Percentiles rank a stretch among this genome's conserved stretches.
Conservation (phyloP, 2,797 vertebrate species). For the Decapterus maruadsi region DNA sequence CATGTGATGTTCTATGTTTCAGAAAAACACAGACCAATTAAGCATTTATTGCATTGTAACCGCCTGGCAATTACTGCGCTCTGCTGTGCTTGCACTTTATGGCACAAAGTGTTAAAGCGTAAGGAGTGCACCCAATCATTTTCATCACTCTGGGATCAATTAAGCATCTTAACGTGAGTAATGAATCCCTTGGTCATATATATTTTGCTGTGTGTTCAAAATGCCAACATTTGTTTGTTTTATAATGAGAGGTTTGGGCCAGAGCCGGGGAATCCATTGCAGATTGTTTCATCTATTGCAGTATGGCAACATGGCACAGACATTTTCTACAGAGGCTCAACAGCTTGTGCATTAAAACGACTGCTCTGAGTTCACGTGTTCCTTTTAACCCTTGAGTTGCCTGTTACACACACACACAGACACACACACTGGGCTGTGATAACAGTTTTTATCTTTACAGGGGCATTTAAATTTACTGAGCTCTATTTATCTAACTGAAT, state of each 20-base stretch:
- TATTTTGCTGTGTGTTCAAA: constrained; percentile 65
- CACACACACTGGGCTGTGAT: too few species aligned
- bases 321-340: constrained; percentile 5
- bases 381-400: not conserved
- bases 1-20: constrained; percentile 29
- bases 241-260: constrained; percentile 53
- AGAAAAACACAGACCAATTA: constrained; percentile 61
- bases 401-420: too few species aligned
- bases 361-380: not conserved
- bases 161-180: constrained; percentile 59
- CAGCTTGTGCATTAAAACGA: not conserved
- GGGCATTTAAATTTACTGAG: not conserved
- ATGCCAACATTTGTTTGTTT: constrained; percentile 66
- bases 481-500: constrained; percentile 5
- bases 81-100: constrained; percentile 63
- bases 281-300: constrained; percentile 37
- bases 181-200: constrained; percentile 59
- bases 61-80: constrained; percentile 61
- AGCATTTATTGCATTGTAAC: constrained; percentile 58
- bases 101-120: constrained; percentile 22
- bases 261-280: constrained; percentile 13
- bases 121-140: constrained; percentile 37
- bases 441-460: constrained; percentile 1
- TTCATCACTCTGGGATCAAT: constrained; percentile 73
- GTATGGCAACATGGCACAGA: constrained; percentile 1